phyloP scores from a whole-genome alignment of 2,888 invertebrate genomes.

The Drosophila subsilvestris region DNA sequence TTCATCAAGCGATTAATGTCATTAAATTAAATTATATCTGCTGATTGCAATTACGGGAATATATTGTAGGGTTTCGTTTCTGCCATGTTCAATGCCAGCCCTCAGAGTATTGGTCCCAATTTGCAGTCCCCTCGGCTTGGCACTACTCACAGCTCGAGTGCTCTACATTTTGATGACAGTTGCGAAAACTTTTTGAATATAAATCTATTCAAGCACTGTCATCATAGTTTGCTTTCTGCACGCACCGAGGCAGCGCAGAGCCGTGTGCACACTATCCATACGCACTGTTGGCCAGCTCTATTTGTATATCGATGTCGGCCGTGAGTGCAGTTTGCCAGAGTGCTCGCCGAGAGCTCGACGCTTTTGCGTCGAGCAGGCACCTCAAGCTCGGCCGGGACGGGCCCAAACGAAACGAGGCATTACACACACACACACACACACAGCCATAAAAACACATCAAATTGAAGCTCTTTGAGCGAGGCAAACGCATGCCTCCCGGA shows the following conservation, averaged over 20 bases:
- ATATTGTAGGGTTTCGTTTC: not conserved
- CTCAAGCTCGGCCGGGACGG: not conserved
- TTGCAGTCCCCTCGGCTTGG: slow-evolving; percentile 14
- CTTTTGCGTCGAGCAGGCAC: slow-evolving; percentile 18
- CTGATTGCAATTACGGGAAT: slow-evolving; percentile 36
- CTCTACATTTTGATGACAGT: slow-evolving; percentile 39
- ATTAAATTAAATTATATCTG: slow-evolving; percentile 38
- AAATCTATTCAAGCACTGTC: slow-evolving; percentile 25
- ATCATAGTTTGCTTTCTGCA: slow-evolving; percentile 21
- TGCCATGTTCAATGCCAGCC: not conserved
- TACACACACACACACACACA: slow-evolving; percentile 35
- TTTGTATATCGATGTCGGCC: slow-evolving; percentile 45
- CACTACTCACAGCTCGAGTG: slow-evolving; percentile 22
- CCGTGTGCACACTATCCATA: slow-evolving; percentile 40
- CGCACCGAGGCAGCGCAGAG: not conserved
- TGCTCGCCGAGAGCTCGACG: slow-evolving; percentile 41
- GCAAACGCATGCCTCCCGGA: slow-evolving; percentile 35
- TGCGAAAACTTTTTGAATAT: slow-evolving; percentile 21
- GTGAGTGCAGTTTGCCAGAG: slow-evolving; percentile 43
- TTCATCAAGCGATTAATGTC: slow-evolving; percentile 41
- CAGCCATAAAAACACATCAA: slow-evolving; percentile 33
- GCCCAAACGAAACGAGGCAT: slow-evolving; percentile 15
- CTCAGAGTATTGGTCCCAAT: slow-evolving; percentile 26
- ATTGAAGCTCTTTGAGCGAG: slow-evolving; percentile 42
- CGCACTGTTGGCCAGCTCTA: slow-evolving; percentile 48